These are phyloP conservation scores for Numida meleagris DNA, from an alignment of 2,113 vertebrate genomes.

Conservation along the genomic window DNA sequence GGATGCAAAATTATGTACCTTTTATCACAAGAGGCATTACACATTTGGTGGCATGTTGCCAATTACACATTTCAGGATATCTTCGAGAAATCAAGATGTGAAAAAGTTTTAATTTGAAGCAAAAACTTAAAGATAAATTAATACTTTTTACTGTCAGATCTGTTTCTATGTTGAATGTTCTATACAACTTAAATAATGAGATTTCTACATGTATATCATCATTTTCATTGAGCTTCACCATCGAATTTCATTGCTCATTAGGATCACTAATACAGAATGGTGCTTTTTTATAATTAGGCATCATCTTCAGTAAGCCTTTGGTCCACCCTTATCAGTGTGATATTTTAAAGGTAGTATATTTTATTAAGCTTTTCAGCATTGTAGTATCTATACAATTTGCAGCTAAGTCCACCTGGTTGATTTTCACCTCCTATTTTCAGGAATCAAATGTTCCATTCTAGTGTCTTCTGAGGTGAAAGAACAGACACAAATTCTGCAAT, in stretches of 20 bases:
- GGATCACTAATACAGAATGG: not conserved
- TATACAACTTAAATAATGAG: conserved; percentile 5
- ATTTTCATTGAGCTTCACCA: conserved; percentile 22
- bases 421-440: not conserved
- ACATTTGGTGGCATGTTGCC: not conserved
- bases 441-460: not conserved
- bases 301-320: not conserved
- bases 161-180: conserved; percentile 26
- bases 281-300: not conserved
- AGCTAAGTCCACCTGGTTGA: not conserved
- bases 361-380: not conserved
- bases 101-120: conserved; percentile 42
- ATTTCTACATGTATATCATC: not conserved
- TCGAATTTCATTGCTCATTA: conserved; percentile 46
- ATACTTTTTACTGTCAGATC: conserved; percentile 22
- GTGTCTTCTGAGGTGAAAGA: not conserved
- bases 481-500: not conserved
- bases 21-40: conserved; percentile 19
- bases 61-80: conserved; percentile 40
- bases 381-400: not conserved
- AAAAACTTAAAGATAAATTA: conserved; percentile 47
- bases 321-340: not conserved
- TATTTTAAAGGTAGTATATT: not conserved
- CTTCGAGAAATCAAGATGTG: not conserved
- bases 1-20: conserved; percentile 32